Base-by-base conservation (phyloP, 2,888 invertebrate species). In the Muscina levida region DNA sequence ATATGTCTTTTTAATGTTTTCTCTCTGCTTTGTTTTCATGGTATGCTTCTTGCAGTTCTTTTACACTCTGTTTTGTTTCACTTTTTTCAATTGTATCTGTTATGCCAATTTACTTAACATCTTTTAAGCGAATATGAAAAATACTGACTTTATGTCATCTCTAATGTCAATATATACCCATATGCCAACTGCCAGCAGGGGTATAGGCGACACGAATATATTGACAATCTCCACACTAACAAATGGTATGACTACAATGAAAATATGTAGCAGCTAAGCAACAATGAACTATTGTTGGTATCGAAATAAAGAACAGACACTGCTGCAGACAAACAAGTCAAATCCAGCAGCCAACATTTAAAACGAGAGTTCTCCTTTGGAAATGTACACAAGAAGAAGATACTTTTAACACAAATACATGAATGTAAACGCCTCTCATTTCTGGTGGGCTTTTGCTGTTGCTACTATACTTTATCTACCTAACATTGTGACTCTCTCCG, bases 351-450 rank as follows among this genome's bases (percentile, higher is more conserved):
- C 8, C 31, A 31, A n/a, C n/a, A n/a, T n/a, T 15, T 17, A 15
- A 22, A 11, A 53, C 13, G 24, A 13, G 53, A 46, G 4, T 31
- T 31, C 31, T 31, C 46, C 46, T 13, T 44, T 13, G 2, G 4
- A n/a, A 13, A 44, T 44, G 44, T 46, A 15, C 17, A 15, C n/a
- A 44, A 2, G 44, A 13, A 44, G 13, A 44, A 37, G 10, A 44
- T 13, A 44, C 2, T 2, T 11, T n/a, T n/a, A n/a, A 17, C 17
- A 1, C 17, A 46, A n/a, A 46, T 15, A 46, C 17, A 17, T 15
- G 46, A 46, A n/a, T 53, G 53, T 24, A 53, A 53, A 53, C 53
- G 53, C 53, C 53, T 53, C 53, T 53, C 53, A 22, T 53, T 53
- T 22, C 13, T 11, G 24, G 22, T 22, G 13, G 4, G 22, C 13